Evolutionary conservation across 35 echinoderm and acorn worm genomes (phyloP).

Genomic region (Ophiothrix spiculata): DNA sequence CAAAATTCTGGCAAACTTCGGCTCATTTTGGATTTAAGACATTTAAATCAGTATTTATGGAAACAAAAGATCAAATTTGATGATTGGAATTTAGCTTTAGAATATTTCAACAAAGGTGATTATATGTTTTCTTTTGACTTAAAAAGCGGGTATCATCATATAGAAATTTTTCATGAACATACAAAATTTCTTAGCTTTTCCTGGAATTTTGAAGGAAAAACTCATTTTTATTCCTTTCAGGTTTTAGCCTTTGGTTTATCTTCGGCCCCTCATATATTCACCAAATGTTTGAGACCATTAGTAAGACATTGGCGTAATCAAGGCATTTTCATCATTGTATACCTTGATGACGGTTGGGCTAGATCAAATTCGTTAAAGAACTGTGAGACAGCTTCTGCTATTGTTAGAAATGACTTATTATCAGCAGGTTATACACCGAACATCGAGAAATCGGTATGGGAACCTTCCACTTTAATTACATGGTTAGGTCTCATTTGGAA

Average conservation of each 20-base stretch:
- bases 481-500: not conserved
- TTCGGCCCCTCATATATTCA: slow-evolving; percentile 38
- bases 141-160: slow-evolving; percentile 44
- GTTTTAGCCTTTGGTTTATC: slow-evolving; percentile 40
- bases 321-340: slow-evolving; percentile 40
- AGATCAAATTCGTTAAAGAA: not conserved
- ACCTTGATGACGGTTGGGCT: slow-evolving; percentile 42
- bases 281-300: slow-evolving; percentile 22
- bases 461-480: not conserved
- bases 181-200: slow-evolving; percentile 27
- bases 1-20: slow-evolving; percentile 43
- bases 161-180: slow-evolving; percentile 36
- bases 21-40: slow-evolving; percentile 36
- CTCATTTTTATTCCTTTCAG: slow-evolving; percentile 32
- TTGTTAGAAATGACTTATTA: slow-evolving; percentile 29
- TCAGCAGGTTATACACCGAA: slow-evolving; percentile 32
- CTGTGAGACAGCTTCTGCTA: not conserved
- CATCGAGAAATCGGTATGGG: slow-evolving; percentile 31
- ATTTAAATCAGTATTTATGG: slow-evolving; percentile 41
- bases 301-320: slow-evolving; percentile 32
- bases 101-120: slow-evolving; percentile 33
- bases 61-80: slow-evolving; percentile 34
- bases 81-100: slow-evolving; percentile 13
- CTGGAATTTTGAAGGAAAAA: slow-evolving; percentile 34
- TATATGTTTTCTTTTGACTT: slow-evolving; percentile 52